Conservation (phyloP, 2,888 invertebrate species). For the Eristalis tenax region DNA sequence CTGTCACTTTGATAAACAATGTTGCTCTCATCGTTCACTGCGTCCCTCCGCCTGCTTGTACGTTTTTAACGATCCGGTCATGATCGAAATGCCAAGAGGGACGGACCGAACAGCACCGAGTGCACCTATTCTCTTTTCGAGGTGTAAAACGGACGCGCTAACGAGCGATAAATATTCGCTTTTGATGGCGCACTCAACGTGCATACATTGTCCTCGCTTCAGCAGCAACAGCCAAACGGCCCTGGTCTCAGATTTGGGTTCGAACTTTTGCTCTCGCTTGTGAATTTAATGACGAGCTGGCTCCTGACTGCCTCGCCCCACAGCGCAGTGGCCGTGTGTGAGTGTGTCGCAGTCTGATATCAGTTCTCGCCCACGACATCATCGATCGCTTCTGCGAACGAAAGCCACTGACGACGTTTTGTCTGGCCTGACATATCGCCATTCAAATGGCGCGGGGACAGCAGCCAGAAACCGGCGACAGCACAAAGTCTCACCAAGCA, state of each 20-base stretch:
- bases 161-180: slow-evolving; percentile 66
- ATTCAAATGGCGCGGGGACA: slow-evolving; percentile 7
- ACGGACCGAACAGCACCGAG: slow-evolving; percentile 9
- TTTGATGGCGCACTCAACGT: slow-evolving; percentile 66
- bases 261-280: background rate
- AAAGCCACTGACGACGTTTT: slow-evolving; percentile 56
- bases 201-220: slow-evolving; percentile 59
- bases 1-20: slow-evolving; percentile 64
- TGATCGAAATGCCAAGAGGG: slow-evolving; percentile 58
- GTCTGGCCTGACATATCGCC: slow-evolving; percentile 60
- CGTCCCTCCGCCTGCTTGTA: background rate
- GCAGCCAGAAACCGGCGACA: background rate
- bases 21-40: background rate
- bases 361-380: slow-evolving; percentile 46
- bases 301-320: slow-evolving; percentile 61
- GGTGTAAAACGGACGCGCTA: slow-evolving; percentile 68
- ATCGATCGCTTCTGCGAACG: slow-evolving; percentile 15
- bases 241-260: slow-evolving; percentile 19
- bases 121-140: slow-evolving; percentile 36
- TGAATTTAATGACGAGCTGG: slow-evolving; percentile 36
- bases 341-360: slow-evolving; percentile 6
- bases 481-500: background rate
- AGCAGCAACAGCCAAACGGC: background rate
- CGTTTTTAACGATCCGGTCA: slow-evolving; percentile 32
- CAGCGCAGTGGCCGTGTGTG: slow-evolving; percentile 34